Conservation (phyloP, 2,888 invertebrate species). For the Falcaria lacertinaria region DNA sequence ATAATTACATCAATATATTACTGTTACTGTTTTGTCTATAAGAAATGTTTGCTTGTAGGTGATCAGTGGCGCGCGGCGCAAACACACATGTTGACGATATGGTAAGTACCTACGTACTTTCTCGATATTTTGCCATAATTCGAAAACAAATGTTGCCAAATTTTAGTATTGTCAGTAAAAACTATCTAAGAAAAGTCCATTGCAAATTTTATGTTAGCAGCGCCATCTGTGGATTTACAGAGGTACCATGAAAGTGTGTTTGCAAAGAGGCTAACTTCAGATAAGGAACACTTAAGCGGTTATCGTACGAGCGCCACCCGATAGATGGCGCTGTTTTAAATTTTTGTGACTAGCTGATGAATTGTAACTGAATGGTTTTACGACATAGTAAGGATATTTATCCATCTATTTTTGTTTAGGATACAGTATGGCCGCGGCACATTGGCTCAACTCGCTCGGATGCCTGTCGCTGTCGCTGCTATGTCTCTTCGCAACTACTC, state of each 20-base stretch:
- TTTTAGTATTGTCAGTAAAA: too few relatives aligned
- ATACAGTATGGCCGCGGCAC: slow-evolving; percentile 91
- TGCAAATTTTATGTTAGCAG: slow-evolving; percentile 13
- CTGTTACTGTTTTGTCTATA: too few relatives aligned
- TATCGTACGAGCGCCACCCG: slow-evolving; percentile 26
- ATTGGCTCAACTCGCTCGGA: slow-evolving; percentile 90
- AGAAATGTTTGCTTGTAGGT: slow-evolving; percentile 61
- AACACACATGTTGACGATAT: slow-evolving; percentile 88
- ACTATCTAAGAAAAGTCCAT: too few relatives aligned
- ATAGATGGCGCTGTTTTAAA: slow-evolving; percentile 43
- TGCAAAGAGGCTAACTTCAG: background rate
- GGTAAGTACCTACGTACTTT: slow-evolving; percentile 76
- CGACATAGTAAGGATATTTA: too few relatives aligned
- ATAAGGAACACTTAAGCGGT: background rate
- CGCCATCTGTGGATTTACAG: slow-evolving; percentile 40
- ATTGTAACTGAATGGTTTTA: too few relatives aligned
- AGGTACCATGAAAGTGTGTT: background rate
- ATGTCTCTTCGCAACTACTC: slow-evolving; percentile 86
- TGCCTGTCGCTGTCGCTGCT: slow-evolving; percentile 87
- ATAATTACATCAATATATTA: too few relatives aligned
- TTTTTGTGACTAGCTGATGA: too few relatives aligned
- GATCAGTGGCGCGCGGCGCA: slow-evolving; percentile 71
- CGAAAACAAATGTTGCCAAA: too few relatives aligned
- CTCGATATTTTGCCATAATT: too few relatives aligned
- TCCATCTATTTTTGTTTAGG: too few relatives aligned